Percentiles rank a stretch among this genome's conserved stretches.
Conservation (phyloP, 1,140 invertebrate species). For the Anastatus disparis region DNA sequence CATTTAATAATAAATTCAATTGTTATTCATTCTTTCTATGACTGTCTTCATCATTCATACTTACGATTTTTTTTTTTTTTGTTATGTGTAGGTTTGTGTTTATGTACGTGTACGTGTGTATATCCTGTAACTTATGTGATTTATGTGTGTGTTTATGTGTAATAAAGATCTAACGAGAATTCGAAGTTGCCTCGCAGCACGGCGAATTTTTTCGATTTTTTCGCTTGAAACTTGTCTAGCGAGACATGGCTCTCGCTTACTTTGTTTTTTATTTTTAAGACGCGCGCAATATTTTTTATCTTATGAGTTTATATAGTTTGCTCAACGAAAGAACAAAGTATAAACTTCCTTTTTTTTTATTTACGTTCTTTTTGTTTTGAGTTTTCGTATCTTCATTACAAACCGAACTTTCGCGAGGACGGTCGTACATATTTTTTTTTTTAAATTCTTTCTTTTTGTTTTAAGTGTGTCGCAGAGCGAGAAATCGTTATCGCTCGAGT, state of each 20-base stretch:
- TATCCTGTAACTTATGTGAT: background rate
- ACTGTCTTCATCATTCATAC: no score
- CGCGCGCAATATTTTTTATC: slow-evolving; percentile 18
- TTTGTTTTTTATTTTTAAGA: no score
- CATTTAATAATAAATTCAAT: no score
- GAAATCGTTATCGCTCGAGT: background rate
- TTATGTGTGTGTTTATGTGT: slow-evolving; percentile 19
- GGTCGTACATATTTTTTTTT: background rate
- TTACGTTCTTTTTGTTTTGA: background rate
- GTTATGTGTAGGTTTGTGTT: no score
- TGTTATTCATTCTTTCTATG: no score
- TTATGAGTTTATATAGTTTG: no score
- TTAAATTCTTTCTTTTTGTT: no score
- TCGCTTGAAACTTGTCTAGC: slow-evolving; percentile 14
- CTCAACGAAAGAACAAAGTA: background rate
- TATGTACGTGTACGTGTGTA: background rate
- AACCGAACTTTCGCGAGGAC: slow-evolving; percentile 9
- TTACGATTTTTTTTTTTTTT: no score
- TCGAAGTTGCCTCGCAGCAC: slow-evolving; percentile 20
- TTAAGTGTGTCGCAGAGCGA: background rate
- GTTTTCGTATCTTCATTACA: background rate
- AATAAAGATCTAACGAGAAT: slow-evolving; percentile 36
- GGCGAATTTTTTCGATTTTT: slow-evolving; percentile 28
- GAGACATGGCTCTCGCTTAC: no score
- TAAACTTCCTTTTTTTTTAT: background rate